phyloP scores from a whole-genome alignment of 2,888 invertebrate genomes.

The Lacanobia wlatinum region DNA sequence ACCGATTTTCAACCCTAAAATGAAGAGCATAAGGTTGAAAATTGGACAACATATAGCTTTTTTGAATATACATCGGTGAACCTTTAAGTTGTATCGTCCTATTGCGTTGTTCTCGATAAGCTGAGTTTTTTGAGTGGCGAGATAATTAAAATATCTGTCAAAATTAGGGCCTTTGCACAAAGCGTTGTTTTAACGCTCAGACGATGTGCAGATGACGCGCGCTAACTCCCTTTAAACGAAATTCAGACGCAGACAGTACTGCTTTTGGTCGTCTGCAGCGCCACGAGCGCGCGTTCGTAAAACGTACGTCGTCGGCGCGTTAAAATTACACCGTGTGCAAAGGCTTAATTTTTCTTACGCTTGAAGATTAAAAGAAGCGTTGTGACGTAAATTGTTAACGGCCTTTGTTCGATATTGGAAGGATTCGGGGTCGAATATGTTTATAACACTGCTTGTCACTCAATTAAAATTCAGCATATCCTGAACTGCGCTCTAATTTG shows the following conservation, averaged over 20 bases:
- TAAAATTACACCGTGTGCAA: too few relatives aligned
- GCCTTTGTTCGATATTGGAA: not conserved
- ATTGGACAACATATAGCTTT: not conserved
- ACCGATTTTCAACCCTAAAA: not conserved
- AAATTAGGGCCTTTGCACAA: not conserved
- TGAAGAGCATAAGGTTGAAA: not conserved
- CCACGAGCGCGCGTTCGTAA: too few relatives aligned
- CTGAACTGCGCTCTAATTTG: constrained; percentile 1
- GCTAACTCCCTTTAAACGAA: too few relatives aligned
- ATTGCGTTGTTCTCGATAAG: not conserved
- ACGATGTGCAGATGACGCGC: too few relatives aligned
- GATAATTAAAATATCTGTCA: not conserved
- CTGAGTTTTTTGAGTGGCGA: not conserved
- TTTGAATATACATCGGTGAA: not conserved
- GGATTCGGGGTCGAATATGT: not conserved
- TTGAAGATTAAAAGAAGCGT: too few relatives aligned
- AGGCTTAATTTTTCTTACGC: too few relatives aligned
- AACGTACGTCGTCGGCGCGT: too few relatives aligned
- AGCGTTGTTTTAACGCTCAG: too few relatives aligned
- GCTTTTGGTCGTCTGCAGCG: too few relatives aligned
- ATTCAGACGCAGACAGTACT: too few relatives aligned
- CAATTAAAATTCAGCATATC: constrained; percentile 14
- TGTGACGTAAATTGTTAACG: not conserved
- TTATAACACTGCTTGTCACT: not conserved
- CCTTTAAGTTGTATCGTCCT: not conserved